These are phyloP conservation scores for Bombus pascuorum DNA, from an alignment of 1,140 invertebrate species.

Conservation along the genomic window DNA sequence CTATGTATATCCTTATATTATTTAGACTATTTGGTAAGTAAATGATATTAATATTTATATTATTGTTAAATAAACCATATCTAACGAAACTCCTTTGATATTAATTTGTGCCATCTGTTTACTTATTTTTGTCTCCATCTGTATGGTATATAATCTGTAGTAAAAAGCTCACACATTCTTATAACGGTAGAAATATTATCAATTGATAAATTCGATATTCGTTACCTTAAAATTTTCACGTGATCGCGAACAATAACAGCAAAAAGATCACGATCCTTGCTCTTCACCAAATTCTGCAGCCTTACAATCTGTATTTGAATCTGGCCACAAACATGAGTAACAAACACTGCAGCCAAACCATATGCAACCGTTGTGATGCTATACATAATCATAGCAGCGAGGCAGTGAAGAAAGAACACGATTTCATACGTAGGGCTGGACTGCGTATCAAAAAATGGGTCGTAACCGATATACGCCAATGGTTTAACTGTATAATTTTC, in stretches of 20 bases:
- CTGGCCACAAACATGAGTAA: slow-evolving; percentile 69
- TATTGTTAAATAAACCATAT: too few species aligned
- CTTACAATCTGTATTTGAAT: slow-evolving; percentile 51
- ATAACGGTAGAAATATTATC: not conserved
- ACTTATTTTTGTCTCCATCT: too few species aligned
- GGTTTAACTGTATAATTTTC: slow-evolving; percentile 15
- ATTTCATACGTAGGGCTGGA: slow-evolving; percentile 66
- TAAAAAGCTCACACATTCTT: not conserved
- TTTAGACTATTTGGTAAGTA: too few species aligned
- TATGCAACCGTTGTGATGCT: slow-evolving; percentile 61
- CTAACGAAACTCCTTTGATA: too few species aligned
- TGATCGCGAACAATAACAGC: slow-evolving; percentile 38
- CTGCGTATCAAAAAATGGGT: slow-evolving; percentile 61
- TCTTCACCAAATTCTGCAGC: slow-evolving; percentile 46
- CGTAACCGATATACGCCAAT: slow-evolving; percentile 65
- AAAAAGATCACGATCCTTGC: not conserved
- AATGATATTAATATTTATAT: too few species aligned
- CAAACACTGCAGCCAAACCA: slow-evolving; percentile 67
- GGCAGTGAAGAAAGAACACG: slow-evolving; percentile 63
- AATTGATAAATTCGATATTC: not conserved
- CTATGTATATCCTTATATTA: too few species aligned
- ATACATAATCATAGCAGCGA: slow-evolving; percentile 62
- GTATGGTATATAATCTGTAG: too few species aligned
- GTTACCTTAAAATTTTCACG: slow-evolving; percentile 45
- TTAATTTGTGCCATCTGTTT: too few species aligned